phyloP scores from a whole-genome alignment of 2,888 invertebrate genomes.

The Morpho achilles region DNA sequence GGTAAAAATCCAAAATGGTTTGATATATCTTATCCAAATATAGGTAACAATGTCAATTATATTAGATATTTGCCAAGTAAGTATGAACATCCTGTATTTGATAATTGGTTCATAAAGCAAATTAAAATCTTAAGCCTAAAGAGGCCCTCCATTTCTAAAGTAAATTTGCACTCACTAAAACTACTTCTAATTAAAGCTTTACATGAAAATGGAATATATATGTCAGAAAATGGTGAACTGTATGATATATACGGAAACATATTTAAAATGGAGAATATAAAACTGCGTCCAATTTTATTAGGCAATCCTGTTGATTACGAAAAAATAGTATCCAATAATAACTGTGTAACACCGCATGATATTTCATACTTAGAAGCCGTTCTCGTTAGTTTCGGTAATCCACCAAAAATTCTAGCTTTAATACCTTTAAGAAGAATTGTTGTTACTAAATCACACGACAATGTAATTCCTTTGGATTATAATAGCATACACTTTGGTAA shows the following conservation, averaged over 20 bases:
- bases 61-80: not conserved
- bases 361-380: slow-evolving; percentile 44
- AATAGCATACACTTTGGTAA: too few species aligned
- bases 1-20: not conserved
- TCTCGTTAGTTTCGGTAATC: slow-evolving; percentile 40
- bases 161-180: slow-evolving; percentile 34
- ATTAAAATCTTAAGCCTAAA: not conserved
- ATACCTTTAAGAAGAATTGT: slow-evolving; percentile 44
- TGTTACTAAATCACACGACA: slow-evolving; percentile 20
- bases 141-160: slow-evolving; percentile 17
- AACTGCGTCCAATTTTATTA: slow-evolving; percentile 46
- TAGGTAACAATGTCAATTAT: not conserved
- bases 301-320: slow-evolving; percentile 39
- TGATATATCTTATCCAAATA: not conserved
- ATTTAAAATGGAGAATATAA: slow-evolving; percentile 39
- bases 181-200: slow-evolving; percentile 39
- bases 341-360: slow-evolving; percentile 26
- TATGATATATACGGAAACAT: slow-evolving; percentile 37
- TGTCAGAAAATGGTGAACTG: slow-evolving; percentile 36
- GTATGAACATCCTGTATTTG: slow-evolving; percentile 24
- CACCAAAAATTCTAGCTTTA: slow-evolving; percentile 47
- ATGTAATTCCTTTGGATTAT: not conserved
- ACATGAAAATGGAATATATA: slow-evolving; percentile 36
- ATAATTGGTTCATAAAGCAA: slow-evolving; percentile 20
- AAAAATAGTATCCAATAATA: slow-evolving; percentile 24